Evolutionary conservation across 2,113 vertebrate species (phyloP).

Genomic region (Pagrus major): DNA sequence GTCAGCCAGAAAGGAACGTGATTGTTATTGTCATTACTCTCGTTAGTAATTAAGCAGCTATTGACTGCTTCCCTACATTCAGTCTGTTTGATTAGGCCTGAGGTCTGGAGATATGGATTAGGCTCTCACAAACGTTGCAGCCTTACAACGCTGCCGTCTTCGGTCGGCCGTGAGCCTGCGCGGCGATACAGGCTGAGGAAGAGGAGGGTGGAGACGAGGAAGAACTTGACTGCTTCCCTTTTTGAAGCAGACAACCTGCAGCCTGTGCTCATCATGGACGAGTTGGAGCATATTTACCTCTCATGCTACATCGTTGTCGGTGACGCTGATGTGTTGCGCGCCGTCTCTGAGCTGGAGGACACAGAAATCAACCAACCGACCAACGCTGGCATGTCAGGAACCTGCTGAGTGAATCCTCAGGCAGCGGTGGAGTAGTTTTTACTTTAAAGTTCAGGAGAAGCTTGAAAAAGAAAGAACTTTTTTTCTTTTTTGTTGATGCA

Average conservation of each 20-base stretch:
- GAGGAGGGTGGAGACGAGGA: slow-evolving; percentile 19
- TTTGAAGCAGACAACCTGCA: slow-evolving; percentile 44
- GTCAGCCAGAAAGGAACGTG: slow-evolving; percentile 62
- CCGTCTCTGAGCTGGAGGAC: slow-evolving; percentile 25
- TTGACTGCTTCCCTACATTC: slow-evolving; percentile 65
- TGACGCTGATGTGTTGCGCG: slow-evolving; percentile 12
- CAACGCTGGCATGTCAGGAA: slow-evolving; percentile 34
- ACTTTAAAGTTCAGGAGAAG: slow-evolving; percentile 5
- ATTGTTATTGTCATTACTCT: slow-evolving; percentile 77
- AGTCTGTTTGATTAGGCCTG: slow-evolving; percentile 70
- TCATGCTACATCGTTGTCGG: neutral
- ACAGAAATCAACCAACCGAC: slow-evolving; percentile 41
- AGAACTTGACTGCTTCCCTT: slow-evolving; percentile 38
- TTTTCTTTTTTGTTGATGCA: neutral
- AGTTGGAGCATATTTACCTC: slow-evolving; percentile 8
- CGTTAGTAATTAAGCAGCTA: slow-evolving; percentile 78
- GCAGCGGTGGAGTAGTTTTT: neutral
- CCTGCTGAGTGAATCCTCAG: neutral
- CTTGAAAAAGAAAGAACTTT: neutral
- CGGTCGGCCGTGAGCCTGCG: slow-evolving; percentile 18
- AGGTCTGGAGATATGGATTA: slow-evolving; percentile 73
- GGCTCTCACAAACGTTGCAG: slow-evolving; percentile 20
- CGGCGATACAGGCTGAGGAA: neutral
- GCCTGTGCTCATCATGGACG: slow-evolving; percentile 20
- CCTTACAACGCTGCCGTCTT: slow-evolving; percentile 1